These are phyloP conservation scores for Catocala sponsa DNA, from an alignment of 2,888 invertebrate species.

Conservation along the genomic window DNA sequence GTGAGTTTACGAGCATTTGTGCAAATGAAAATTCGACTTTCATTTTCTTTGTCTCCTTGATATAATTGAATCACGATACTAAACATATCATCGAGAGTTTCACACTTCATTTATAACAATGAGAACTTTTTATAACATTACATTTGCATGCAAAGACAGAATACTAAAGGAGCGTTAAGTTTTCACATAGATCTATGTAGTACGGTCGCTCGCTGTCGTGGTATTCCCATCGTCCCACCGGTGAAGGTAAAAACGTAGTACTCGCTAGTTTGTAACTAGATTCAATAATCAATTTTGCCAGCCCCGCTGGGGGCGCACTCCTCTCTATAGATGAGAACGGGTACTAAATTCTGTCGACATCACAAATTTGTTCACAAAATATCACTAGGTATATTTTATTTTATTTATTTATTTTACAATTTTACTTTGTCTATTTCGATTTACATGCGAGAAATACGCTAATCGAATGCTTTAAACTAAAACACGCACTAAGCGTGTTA, in stretches of 20 bases:
- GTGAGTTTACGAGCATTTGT: conserved; percentile 2
- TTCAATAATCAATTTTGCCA: conserved; percentile 84
- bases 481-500: too few species aligned
- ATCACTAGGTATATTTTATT: not conserved
- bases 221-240: conserved; percentile 47
- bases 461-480: too few species aligned
- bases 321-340: conserved; percentile 48
- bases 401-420: too few species aligned
- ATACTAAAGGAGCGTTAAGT: conserved; percentile 1
- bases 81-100: not conserved
- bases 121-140: not conserved
- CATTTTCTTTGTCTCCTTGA: conserved; percentile 28
- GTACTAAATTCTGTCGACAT: conserved; percentile 5
- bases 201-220: not conserved
- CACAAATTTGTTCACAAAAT: conserved; percentile 1
- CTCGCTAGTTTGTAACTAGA: conserved; percentile 83
- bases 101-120: not conserved
- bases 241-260: conserved; percentile 66
- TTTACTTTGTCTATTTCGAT: too few species aligned
- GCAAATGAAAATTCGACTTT: conserved; percentile 10
- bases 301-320: conserved; percentile 57
- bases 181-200: not conserved
- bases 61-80: conserved; percentile 2
- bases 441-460: too few species aligned
- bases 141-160: conserved; percentile 7